Conservation (phyloP, 2,888 invertebrate genomes). For the Folsomia manolachei region DNA sequence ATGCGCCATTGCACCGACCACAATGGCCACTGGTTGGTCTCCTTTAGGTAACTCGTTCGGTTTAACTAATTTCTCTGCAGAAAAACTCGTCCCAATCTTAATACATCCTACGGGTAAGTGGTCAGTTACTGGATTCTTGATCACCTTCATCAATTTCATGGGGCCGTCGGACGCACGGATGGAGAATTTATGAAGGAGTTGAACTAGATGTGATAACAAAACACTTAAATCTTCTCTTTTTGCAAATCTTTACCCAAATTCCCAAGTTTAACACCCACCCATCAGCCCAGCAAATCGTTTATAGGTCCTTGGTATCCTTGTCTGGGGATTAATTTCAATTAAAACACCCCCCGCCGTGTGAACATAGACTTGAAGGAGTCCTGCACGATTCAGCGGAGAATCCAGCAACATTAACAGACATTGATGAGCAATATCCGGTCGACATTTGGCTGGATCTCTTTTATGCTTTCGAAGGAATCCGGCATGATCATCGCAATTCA, state of each 20-base stretch:
- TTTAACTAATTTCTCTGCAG: constrained; percentile 68
- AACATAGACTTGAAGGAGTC: constrained; percentile 84
- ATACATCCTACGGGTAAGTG: constrained; percentile 91
- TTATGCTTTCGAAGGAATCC: constrained; percentile 79
- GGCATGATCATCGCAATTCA: constrained; percentile 92
- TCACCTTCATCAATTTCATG: constrained; percentile 86
- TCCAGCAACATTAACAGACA: constrained; percentile 96
- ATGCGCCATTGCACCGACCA: constrained; percentile 96
- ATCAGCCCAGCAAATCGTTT: constrained; percentile 95
- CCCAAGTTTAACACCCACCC: constrained; percentile 62
- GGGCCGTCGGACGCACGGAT: constrained; percentile 87
- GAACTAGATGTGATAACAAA: constrained; percentile 65
- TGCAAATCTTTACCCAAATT: no score
- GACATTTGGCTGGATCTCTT: constrained; percentile 79
- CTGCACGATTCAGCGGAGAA: constrained; percentile 93
- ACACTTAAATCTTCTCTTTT: neutral
- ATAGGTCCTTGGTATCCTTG: constrained; percentile 93
- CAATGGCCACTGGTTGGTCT: constrained; percentile 80
- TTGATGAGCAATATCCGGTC: constrained; percentile 97
- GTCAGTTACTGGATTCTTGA: constrained; percentile 91
- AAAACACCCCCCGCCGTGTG: constrained; percentile 88
- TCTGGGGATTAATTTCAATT: constrained; percentile 94
- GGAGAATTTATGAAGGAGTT: constrained; percentile 89
- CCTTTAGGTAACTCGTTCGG: constrained; percentile 71
- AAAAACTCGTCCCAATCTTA: constrained; percentile 87